Percentiles rank a stretch among this genome's conserved stretches.
phyloP scores from a whole-genome alignment of 2,797 vertebrate species.

The Hyperoplus immaculatus region DNA sequence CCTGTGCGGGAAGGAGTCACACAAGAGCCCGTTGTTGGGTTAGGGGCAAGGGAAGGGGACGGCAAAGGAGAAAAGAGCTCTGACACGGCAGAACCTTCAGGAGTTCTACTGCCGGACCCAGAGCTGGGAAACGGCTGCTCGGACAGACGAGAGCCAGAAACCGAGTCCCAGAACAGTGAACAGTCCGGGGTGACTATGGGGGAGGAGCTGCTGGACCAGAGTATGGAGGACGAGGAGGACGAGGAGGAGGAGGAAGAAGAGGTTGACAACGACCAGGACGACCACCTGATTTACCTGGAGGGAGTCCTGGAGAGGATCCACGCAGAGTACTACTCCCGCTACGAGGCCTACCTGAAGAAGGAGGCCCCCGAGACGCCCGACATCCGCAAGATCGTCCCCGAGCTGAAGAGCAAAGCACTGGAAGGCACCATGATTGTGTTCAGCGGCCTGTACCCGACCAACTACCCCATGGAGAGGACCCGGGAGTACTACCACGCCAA shows the following conservation, averaged over 20 bases:
- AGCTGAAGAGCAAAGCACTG: slow-evolving; percentile 92
- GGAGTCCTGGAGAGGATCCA: slow-evolving; percentile 95
- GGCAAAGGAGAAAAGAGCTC: slow-evolving; percentile 58
- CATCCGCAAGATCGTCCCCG: slow-evolving; percentile 94
- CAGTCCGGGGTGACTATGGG: slow-evolving; percentile 95
- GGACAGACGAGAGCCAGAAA: slow-evolving; percentile 93
- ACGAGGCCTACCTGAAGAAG: slow-evolving; percentile 88
- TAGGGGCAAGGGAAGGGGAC: slow-evolving; percentile 51
- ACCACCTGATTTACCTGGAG: slow-evolving; percentile 97
- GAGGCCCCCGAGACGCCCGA: slow-evolving; percentile 89
- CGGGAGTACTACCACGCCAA: slow-evolving; percentile 95
- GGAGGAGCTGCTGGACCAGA: slow-evolving; percentile 95
- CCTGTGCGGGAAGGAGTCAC: slow-evolving; percentile 35
- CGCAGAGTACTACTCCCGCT: slow-evolving; percentile 92
- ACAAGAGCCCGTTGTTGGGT: slow-evolving; percentile 46
- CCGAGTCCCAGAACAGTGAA: slow-evolving; percentile 96
- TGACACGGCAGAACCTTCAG: slow-evolving; percentile 67
- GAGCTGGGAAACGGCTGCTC: slow-evolving; percentile 91
- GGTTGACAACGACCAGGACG: slow-evolving; percentile 90
- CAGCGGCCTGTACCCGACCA: slow-evolving; percentile 96
- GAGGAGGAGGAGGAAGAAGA: slow-evolving; percentile 84
- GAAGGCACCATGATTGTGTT: slow-evolving; percentile 91
- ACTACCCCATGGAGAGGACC: slow-evolving; percentile 95
- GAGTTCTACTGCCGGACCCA: slow-evolving; percentile 85
- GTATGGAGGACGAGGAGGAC: slow-evolving; percentile 93